Base-by-base conservation (phyloP, 1,140 invertebrate species). In the Orchesella cincta region DNA sequence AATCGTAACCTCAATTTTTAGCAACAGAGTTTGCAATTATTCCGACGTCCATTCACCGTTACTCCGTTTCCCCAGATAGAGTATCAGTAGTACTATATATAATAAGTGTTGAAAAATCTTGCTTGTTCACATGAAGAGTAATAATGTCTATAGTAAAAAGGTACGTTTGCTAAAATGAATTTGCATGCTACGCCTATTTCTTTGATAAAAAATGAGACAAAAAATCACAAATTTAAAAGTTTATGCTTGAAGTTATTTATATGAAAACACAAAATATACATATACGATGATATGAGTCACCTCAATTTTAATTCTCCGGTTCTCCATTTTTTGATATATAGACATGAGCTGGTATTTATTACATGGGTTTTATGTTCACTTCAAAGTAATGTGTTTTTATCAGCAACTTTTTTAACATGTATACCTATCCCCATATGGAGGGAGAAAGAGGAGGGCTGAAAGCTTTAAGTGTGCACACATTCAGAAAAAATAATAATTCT, bases 321-420 rank as follows among this genome's bases (percentile, higher is more conserved):
- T 46, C 39, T 18, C 39, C 39, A 46, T 46, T 46, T 46, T 46
- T 46, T 46, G 18, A 18, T 18, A 46, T 18, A 46, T 46, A 46
- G 39, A 18, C 39, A 46, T 18, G 39, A 8, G 5, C 18, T 46
- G 18, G 5, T 46, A 46, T 46, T 46, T 46, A 57, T 57, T 57
- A 57, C 54, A 57, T 57, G 54, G 54, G 12, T 57, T 57, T 57
- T 16, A 57, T 5, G 54, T 57, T n/a, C 54, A 16, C 14, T 57
- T n/a, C 23, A 26, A 57, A 57, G 54, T 57, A 57, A 57, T 57
- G 23, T n/a, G 54, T 57, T 57, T n/a, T 57, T 57, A 57, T 57
- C 54, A 26, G n/a, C n/a, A n/a, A n/a, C n/a, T n/a, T n/a, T n/a
- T n/a, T n/a, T n/a, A n/a, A n/a, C n/a, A n/a, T n/a, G n/a, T n/a